phyloP scores from a whole-genome alignment of 2,888 invertebrate species.

The Pachycephus smyrnensis region DNA sequence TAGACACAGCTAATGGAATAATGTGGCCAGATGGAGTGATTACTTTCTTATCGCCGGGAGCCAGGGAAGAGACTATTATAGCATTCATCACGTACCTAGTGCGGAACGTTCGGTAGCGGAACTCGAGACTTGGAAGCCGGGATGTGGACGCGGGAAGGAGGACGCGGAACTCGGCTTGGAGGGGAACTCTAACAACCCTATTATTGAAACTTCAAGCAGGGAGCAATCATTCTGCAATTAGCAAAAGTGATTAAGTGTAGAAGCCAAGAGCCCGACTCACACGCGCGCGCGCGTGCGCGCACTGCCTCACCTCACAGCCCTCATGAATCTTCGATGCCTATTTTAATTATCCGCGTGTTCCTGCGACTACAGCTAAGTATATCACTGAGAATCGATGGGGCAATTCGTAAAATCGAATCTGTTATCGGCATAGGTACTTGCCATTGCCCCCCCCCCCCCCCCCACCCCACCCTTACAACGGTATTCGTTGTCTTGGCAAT shows the following conservation, averaged over 20 bases:
- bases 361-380: too few relatives aligned
- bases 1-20: conserved; percentile 45
- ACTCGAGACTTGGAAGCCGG: neutral
- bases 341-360: conserved; percentile 39
- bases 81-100: conserved; percentile 45
- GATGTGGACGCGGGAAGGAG: conserved; percentile 9
- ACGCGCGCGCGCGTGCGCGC: neutral
- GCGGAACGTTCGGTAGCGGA: neutral
- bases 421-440: neutral
- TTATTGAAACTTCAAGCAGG: conserved; percentile 61
- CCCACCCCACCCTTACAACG: conserved; percentile 1
- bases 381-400: too few relatives aligned
- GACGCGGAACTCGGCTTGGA: conserved; percentile 25
- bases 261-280: conserved; percentile 25
- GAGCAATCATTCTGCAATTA: conserved; percentile 62
- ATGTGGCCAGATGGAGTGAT: conserved; percentile 50
- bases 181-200: conserved; percentile 52
- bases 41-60: conserved; percentile 53
- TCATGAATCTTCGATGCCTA: conserved; percentile 26
- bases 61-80: conserved; percentile 42
- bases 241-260: conserved; percentile 61
- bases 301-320: conserved; percentile 7
- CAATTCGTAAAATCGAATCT: too few relatives aligned
- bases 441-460: too few relatives aligned
- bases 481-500: too few relatives aligned